Base-by-base conservation (phyloP, 2,113 vertebrate genomes). In the Spea bombifrons region DNA sequence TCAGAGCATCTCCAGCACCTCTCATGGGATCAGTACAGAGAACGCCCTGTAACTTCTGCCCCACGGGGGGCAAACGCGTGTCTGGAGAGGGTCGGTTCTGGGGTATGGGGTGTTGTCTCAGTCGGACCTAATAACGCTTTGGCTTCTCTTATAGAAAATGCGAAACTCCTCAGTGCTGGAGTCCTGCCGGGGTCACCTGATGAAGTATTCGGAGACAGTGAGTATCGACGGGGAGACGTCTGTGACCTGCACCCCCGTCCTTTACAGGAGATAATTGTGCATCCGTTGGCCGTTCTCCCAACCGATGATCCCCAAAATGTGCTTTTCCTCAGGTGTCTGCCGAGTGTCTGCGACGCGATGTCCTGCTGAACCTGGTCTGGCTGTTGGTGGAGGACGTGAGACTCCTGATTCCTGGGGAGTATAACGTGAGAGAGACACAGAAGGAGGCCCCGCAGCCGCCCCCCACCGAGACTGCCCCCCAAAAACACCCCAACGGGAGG, bases 391-490 rank as follows among this genome's bases (percentile, higher is more conserved):
- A 70, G 12, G 73, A 49, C 46, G 2, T 13, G 3, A 49, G 71
- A 4, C 16, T 9, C 12, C n/a, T 49, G 12, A 3, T 46, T 43
- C 3, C n/a, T 10, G 57, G 15, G 8, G 16, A 9, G 5, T 7
- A 47, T 30, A 1, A 1, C 9, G 1, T 2, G 3, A 65, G 3
- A 0, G 4, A 2, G 10, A n/a, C 3, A 0, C 0, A 16, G 5
- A 57, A 66, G n/a, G 5, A 1, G 7, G 17, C 8, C 45, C 44
- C 0, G 15, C 8, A 44, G 15, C n/a, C 45, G 45, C 15, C 13
- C 4, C 13, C 44, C 6, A 52, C 50, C 1, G 50, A 52, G 9
- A 6, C 9, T 52, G 9, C 6, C 9, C 6, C 50, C 6, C 6
- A 52, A 10, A 52, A 52, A 7, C 6, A 52, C 9, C 50, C 50